Percentiles rank a stretch among this genome's conserved stretches.
These are phyloP conservation scores for Drosophila subsilvestris DNA, from an alignment of 2,888 invertebrate genomes.

Conservation along the genomic window DNA sequence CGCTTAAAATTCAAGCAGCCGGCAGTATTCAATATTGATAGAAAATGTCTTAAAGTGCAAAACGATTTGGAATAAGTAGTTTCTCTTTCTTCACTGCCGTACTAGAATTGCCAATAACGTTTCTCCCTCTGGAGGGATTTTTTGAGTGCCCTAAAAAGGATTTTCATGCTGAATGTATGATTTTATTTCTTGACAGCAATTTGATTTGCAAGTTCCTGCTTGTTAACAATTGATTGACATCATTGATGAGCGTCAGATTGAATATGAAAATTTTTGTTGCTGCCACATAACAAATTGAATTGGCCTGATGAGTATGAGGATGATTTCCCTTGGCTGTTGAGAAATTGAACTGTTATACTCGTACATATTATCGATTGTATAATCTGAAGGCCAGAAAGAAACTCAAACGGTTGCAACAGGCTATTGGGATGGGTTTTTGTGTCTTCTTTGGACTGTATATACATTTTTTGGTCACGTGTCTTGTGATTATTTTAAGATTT, in stretches of 20 bases:
- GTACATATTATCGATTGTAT: constrained; percentile 1
- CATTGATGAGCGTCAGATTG: constrained; percentile 43
- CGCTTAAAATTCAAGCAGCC: constrained; percentile 71
- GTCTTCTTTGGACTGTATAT: background rate
- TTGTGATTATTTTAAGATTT: background rate
- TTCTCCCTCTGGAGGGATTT: constrained; percentile 1
- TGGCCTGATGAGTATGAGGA: constrained; percentile 30
- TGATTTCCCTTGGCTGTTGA: constrained; percentile 15
- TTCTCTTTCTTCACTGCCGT: background rate
- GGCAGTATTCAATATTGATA: constrained; percentile 65
- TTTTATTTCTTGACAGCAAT: constrained; percentile 46
- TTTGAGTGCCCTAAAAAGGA: constrained; percentile 20
- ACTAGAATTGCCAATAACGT: constrained; percentile 17
- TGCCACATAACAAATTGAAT: constrained; percentile 44
- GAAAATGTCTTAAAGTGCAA: constrained; percentile 54
- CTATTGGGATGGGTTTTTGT: background rate
- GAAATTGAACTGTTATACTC: constrained; percentile 11
- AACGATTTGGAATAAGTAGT: too few relatives aligned
- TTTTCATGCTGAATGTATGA: constrained; percentile 47
- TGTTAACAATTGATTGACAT: constrained; percentile 40
- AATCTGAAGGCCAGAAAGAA: constrained; percentile 14
- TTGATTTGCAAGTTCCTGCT: constrained; percentile 45
- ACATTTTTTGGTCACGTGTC: background rate
- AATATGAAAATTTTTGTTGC: constrained; percentile 33
- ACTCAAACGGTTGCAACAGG: constrained; percentile 18